These are phyloP conservation scores for Bubo scandiacus DNA, from an alignment of 2,113 vertebrate genomes.

Conservation along the genomic window DNA sequence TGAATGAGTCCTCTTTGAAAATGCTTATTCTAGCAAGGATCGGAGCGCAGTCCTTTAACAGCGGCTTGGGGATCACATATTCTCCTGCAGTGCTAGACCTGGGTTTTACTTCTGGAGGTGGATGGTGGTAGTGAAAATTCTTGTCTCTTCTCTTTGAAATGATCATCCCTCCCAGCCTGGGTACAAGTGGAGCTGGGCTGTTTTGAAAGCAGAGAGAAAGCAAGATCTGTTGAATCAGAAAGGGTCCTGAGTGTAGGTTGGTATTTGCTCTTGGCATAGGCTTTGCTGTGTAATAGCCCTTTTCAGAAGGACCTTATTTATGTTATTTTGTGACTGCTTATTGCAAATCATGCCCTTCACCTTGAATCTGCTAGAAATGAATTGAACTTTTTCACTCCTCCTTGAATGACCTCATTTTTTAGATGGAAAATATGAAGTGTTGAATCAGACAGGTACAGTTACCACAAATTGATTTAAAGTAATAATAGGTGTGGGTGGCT, in stretches of 20 bases:
- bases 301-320: neutral
- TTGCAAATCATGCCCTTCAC: neutral
- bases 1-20: neutral
- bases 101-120: neutral
- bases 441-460: neutral
- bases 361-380: neutral
- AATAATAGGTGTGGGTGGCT: neutral
- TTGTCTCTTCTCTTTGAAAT: neutral
- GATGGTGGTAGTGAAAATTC: neutral
- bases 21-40: neutral
- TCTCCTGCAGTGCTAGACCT: neutral
- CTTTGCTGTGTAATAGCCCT: neutral
- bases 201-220: neutral
- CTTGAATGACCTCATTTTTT: neutral
- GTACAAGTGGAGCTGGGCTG: neutral
- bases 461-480: neutral
- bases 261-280: neutral
- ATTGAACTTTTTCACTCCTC: neutral
- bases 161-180: fast-evolving
- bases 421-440: neutral
- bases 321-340: neutral
- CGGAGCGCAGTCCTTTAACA: neutral
- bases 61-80: neutral
- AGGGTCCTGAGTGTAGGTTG: neutral
- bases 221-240: neutral